These are phyloP conservation scores for Cheilosia soror DNA, from an alignment of 2,888 invertebrate genomes.

Conservation along the genomic window DNA sequence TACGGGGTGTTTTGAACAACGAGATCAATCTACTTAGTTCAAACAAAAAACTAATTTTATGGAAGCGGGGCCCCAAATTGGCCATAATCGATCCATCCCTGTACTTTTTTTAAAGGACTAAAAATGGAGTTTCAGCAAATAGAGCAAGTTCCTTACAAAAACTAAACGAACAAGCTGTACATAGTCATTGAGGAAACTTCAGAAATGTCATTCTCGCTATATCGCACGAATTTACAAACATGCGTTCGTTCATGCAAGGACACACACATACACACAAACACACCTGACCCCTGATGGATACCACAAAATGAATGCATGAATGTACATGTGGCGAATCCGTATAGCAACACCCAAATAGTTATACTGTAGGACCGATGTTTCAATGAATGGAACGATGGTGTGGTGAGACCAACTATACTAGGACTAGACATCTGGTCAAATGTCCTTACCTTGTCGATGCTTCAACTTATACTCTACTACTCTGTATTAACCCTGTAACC, in stretches of 20 bases:
- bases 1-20: too few relatives aligned
- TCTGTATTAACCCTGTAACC: conserved; percentile 11
- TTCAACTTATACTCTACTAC: conserved; percentile 12
- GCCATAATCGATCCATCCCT: too few relatives aligned
- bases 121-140: background rate
- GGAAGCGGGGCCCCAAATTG: too few relatives aligned
- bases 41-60: too few relatives aligned
- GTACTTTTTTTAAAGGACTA: background rate
- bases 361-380: conserved; percentile 14
- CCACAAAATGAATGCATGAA: conserved; percentile 56
- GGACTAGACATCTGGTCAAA: conserved; percentile 66
- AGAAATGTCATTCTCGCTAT: conserved; percentile 10
- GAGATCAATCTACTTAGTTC: too few relatives aligned
- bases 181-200: conserved; percentile 42
- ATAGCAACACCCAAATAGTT: background rate
- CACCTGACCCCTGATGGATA: conserved; percentile 33
- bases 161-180: conserved; percentile 17
- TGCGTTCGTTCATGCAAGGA: background rate
- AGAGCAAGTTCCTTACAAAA: too few relatives aligned
- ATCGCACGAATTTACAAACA: background rate
- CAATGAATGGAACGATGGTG: conserved; percentile 38
- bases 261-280: background rate
- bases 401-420: conserved; percentile 26
- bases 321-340: conserved; percentile 28
- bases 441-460: conserved; percentile 64